Evolutionary conservation across 1,140 invertebrate species (phyloP), one percentile per base, ranked within the genome.

Genomic region (Camponotus pennsylvanicus): DNA sequence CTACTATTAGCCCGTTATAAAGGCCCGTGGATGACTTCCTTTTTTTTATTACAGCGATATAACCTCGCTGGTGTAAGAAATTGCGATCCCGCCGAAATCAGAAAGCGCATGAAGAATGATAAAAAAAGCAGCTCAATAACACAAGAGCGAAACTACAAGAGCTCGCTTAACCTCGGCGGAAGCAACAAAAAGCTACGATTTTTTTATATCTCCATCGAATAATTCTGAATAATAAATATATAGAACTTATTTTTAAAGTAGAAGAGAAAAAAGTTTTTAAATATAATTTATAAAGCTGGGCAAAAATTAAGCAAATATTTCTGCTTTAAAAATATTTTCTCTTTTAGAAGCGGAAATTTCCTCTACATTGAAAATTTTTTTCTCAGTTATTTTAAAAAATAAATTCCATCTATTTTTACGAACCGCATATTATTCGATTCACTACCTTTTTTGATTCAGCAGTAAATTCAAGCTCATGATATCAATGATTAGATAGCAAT

Each of bases 1-100:
- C 77, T 69, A 67, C 34, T 79, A 80, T 80, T 80, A 80, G 64
- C 32, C 45, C 8, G 63, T 80, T 69, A 80, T 69, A 80, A 80
- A 69, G 77, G 13, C 40, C 15, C 9, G 32, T 9, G 63, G 18
- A 57, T 21, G 34, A 15, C 69, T 40, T 49, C 21, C 15, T 11
- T 27, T 27, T 32, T 40, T 52, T 67, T 55, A 45, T 49, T 49
- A n/a, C 9, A 40, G 64, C 64, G 70, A 70, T 80, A 32, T 55
- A 69, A n/a, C 63, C 34, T 27, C n/a, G 64, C 45, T 80, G 64
- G 45, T 55, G 64, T 70, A 69, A 80, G 77, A 70, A 80, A 69
- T 69, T 40, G 45, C 70, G 77, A 80, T 21, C 64, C 64, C 15
- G 45, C 34, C 63, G 64, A 70, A 80, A 80, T 80, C 77, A 70